phyloP scores from a whole-genome alignment of 2,888 invertebrate species.

The Phaedon cochleariae region DNA sequence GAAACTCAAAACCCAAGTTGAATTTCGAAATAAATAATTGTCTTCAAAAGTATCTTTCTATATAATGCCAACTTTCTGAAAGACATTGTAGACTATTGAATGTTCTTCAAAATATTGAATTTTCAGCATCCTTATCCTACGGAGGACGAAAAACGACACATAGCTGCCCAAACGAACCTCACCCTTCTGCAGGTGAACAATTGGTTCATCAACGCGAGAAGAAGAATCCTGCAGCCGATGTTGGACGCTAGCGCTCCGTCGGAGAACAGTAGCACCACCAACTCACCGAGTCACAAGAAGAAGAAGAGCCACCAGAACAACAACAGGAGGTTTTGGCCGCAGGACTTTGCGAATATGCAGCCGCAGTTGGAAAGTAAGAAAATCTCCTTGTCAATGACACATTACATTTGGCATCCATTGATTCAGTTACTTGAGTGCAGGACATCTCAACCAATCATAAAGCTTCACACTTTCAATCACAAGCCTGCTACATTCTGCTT shows the following conservation, averaged over 20 bases:
- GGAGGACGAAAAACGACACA: constrained; percentile 91
- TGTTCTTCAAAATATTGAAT: too few relatives aligned
- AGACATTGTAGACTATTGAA: not conserved
- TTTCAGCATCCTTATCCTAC: constrained; percentile 94
- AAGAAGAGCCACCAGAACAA: constrained; percentile 70
- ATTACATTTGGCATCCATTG: too few relatives aligned
- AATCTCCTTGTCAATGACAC: too few relatives aligned
- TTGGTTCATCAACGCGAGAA: constrained; percentile 93
- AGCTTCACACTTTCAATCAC: too few relatives aligned
- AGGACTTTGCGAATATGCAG: constrained; percentile 70
- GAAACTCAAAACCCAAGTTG: too few relatives aligned
- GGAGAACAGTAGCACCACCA: constrained; percentile 49
- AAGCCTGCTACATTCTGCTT: too few relatives aligned
- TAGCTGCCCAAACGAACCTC: constrained; percentile 88
- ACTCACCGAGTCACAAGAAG: constrained; percentile 60
- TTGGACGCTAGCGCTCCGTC: constrained; percentile 72
- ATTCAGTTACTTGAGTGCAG: too few relatives aligned
- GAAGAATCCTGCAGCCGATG: constrained; percentile 93
- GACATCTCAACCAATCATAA: too few relatives aligned
- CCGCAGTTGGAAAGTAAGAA: constrained; percentile 68
- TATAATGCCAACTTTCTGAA: too few relatives aligned
- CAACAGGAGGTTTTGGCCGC: constrained; percentile 79
- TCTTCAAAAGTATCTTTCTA: too few relatives aligned
- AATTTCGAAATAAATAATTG: too few relatives aligned
- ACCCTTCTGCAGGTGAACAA: constrained; percentile 85